A percentile compares a stretch with the other conserved stretches of the same genome.
Evolutionary conservation across 2,888 invertebrate species (phyloP).

Genomic region (Tachina lurida): DNA sequence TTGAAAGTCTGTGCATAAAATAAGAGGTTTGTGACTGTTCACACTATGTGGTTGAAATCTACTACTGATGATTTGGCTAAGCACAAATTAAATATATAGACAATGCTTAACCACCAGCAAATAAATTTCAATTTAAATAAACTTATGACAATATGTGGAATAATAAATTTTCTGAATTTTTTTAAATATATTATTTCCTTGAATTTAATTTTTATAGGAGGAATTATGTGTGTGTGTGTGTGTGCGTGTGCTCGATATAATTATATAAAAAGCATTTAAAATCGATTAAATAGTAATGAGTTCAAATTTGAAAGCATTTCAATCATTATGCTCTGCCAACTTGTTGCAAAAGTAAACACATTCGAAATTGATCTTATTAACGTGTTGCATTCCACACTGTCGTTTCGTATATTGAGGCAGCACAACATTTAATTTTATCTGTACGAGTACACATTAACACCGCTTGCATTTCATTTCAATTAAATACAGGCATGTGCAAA

Average conservation of each 20-base stretch:
- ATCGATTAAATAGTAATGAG: neutral
- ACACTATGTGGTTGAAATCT: no score
- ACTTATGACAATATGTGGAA: no score
- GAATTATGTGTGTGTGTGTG: no score
- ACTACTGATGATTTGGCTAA: no score
- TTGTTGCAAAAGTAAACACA: constrained; percentile 5
- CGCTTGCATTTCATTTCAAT: constrained; percentile 61
- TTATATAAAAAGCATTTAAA: neutral
- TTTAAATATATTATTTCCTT: no score
- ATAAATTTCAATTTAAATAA: no score
- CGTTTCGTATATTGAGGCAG: constrained; percentile 10
- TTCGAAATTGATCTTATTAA: constrained; percentile 44
- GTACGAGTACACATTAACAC: constrained; percentile 16
- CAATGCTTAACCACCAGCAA: no score
- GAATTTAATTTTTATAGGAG: no score
- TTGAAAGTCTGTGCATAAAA: no score
- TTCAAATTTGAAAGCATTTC: neutral
- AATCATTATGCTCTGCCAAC: constrained; percentile 2
- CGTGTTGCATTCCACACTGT: neutral
- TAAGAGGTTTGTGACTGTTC: no score
- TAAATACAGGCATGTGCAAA: constrained; percentile 50
- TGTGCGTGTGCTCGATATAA: neutral
- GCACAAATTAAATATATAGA: no score
- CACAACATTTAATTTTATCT: constrained; percentile 7
- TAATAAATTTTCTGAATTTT: no score